Evolutionary conservation across 2,113 vertebrate species (phyloP).

Genomic region (Hemiscyllium ocellatum): DNA sequence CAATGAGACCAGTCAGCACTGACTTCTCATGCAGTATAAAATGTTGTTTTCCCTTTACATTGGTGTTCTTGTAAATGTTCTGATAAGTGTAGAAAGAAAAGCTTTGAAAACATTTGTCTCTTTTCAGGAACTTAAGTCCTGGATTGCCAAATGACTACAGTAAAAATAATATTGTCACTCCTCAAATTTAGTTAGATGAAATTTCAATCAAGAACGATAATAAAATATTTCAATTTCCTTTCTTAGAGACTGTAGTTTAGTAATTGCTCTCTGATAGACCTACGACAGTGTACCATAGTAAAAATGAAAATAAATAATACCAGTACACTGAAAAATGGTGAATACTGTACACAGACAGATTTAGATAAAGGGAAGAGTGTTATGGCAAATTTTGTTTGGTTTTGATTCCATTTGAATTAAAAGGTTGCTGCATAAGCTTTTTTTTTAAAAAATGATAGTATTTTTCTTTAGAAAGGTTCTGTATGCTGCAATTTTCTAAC

Average conservation of each 20-base stretch:
- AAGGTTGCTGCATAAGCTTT: neutral
- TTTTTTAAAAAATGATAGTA: neutral
- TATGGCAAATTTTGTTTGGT: neutral
- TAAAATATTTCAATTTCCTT: neutral
- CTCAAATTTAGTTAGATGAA: neutral
- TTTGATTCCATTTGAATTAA: neutral
- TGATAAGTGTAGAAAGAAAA: too few relatives aligned
- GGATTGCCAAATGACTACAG: neutral
- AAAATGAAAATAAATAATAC: conserved; percentile 21
- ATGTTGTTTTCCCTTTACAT: too few relatives aligned
- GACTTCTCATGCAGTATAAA: too few relatives aligned
- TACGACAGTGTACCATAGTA: neutral
- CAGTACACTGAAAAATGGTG: neutral
- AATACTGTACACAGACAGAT: neutral
- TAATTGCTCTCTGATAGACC: neutral
- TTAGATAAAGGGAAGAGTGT: neutral
- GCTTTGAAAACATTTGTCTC: too few relatives aligned
- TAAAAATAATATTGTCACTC: neutral
- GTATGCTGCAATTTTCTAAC: neutral
- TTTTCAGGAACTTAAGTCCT: too few relatives aligned
- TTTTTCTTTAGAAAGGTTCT: neutral
- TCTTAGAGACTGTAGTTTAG: neutral
- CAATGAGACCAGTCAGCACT: too few relatives aligned
- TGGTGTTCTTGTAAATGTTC: too few relatives aligned
- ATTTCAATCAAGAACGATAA: conserved; percentile 1